Conservation (phyloP, 2,888 invertebrate genomes). For the Netelia fuscicornis region DNA sequence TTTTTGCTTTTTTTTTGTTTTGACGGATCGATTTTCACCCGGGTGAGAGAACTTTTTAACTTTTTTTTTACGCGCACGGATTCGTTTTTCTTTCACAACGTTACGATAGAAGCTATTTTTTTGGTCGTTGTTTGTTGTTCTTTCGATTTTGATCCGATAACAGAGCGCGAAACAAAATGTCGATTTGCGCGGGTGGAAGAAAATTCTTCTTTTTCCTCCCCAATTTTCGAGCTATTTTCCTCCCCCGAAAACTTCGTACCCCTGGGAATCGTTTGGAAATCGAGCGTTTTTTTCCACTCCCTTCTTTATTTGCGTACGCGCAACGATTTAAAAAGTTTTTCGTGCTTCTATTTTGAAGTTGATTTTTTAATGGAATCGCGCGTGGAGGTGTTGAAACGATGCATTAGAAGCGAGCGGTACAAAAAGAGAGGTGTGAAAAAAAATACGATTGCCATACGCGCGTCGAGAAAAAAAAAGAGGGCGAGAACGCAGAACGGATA, state of each 20-base stretch:
- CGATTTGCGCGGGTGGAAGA: neutral
- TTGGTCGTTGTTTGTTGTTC: neutral
- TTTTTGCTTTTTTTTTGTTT: neutral
- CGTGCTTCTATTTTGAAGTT: constrained; percentile 36
- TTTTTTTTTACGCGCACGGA: neutral
- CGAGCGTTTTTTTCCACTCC: neutral
- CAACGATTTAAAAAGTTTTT: constrained; percentile 13
- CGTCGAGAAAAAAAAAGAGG: neutral
- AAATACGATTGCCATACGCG: constrained; percentile 10
- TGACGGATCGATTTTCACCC: neutral
- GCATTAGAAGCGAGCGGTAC: constrained; percentile 55
- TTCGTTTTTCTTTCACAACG: neutral
- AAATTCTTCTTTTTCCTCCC: constrained; percentile 1
- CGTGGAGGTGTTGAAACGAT: constrained; percentile 65
- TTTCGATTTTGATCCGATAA: neutral
- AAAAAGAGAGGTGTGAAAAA: constrained; percentile 54
- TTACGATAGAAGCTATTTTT: constrained; percentile 7
- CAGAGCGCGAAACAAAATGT: neutral
- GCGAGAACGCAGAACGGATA: neutral
- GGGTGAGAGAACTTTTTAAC: neutral
- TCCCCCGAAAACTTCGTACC: neutral
- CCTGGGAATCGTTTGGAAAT: neutral
- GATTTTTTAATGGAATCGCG: constrained; percentile 32
- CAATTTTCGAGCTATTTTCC: neutral
- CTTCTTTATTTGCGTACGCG: neutral